Evolutionary conservation across 92 coral and sea anemone genomes (phyloP), one percentile per base, ranked within the genome.

Genomic region (Pocillopora meandrina): DNA sequence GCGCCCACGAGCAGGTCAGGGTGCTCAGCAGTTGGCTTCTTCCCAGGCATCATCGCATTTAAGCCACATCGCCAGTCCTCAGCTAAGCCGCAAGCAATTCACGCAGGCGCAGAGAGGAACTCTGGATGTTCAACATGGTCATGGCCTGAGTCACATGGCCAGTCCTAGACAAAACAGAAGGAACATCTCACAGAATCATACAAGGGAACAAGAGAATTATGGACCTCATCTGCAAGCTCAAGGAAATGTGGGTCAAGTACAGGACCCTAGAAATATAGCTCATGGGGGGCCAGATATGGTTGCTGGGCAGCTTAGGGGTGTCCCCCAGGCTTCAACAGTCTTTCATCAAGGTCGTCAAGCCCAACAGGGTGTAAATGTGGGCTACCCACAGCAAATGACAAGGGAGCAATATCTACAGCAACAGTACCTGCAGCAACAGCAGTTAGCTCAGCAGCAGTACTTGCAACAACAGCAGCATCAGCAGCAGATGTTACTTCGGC

Each of bases 1-100:
- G 85, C 91, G 98, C 35, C 98, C 98, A 12, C 87, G 98, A 64
- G 96, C 96, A 36, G 96, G 96, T 66, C 95, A 80, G 71, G 92
- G 85, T 64, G 77, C 60, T n/a, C 93, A 70, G 74, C 90, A 62
- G 42, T 60, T 61, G 26, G 62, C 83, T 60, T 76, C 84, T 56
- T 61, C 89, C 13, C 90, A 87, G 61, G 88, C 87, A 2, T 83
- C 83, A 13, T 52, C 86, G 19, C 74, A 77, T 56, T 85, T 93
- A 21, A 91, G 95, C 58, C 97, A 93, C 86, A 93, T 93, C 21
- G 95, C 97, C 7, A 93, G 97, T 60, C 97, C 97, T 15, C 91
- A 91, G 77, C 97, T 91, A 76, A 93, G 91, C 76, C 91, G 97
- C 58, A 84, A 87, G 21, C 95, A 93, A 71, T 93, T 82, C 77